Conservation (phyloP, 1,140 invertebrate species). For the Aradophagus sp. region DNA sequence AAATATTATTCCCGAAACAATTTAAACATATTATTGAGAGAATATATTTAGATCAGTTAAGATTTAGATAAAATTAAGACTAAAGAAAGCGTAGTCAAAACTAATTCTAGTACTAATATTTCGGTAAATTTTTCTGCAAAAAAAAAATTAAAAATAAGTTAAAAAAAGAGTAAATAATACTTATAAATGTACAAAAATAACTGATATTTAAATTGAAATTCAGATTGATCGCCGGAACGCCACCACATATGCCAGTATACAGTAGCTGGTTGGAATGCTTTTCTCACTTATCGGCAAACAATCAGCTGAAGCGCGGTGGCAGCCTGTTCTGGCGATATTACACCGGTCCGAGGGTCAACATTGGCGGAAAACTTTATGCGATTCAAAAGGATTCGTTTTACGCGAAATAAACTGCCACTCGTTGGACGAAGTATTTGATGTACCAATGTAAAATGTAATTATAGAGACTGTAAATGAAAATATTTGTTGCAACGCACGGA, state of each 20-base stretch:
- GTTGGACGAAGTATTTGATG: conserved; percentile 9
- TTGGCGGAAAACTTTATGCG: conserved; percentile 58
- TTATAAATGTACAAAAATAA: too few species aligned
- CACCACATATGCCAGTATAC: conserved; percentile 88
- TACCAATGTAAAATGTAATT: conserved; percentile 21
- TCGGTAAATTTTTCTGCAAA: too few species aligned
- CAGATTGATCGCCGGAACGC: conserved; percentile 84
- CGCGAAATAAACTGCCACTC: conserved; percentile 16
- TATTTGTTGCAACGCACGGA: conserved; percentile 12
- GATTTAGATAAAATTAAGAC: too few species aligned
- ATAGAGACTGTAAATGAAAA: conserved; percentile 30
- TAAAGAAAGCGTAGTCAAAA: too few species aligned
- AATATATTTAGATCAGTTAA: too few species aligned
- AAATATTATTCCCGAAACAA: too few species aligned
- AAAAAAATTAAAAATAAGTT: too few species aligned
- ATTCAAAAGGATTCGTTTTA: conserved; percentile 40
- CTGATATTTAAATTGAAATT: too few species aligned
- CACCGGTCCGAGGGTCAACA: conserved; percentile 78
- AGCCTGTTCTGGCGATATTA: conserved; percentile 88
- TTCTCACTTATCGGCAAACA: conserved; percentile 81
- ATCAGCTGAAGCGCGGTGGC: conserved; percentile 88
- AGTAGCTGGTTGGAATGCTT: conserved; percentile 86
- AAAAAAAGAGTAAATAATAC: too few species aligned
- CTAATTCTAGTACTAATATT: too few species aligned
- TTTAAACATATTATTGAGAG: too few species aligned